Conservation (phyloP, 2,113 vertebrate species). For the Myrmecobius fasciatus region DNA sequence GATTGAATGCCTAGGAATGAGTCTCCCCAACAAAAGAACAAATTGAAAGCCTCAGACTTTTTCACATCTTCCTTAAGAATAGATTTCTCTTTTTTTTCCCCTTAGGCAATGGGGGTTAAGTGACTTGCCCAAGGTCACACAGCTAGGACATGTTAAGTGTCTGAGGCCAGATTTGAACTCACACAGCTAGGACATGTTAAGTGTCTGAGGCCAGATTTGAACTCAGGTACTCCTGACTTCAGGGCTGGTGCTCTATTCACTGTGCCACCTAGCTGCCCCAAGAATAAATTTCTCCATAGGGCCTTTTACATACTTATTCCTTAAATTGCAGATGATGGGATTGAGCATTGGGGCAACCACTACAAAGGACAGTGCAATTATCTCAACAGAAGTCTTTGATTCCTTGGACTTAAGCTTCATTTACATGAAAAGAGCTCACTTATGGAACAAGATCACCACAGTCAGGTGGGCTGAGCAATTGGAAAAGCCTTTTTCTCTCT, state of each 20-base stretch:
- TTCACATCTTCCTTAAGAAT: constrained; percentile 38
- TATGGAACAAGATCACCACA: constrained; percentile 58
- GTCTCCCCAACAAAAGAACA: neutral
- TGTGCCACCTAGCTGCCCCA: no score
- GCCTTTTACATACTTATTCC: constrained; percentile 73
- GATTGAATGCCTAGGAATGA: neutral
- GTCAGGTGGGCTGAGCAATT: constrained; percentile 18
- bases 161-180: no score
- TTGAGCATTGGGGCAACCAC: constrained; percentile 72
- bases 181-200: no score
- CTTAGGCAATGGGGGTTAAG: no score
- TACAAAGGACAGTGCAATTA: constrained; percentile 64
- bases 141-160: no score
- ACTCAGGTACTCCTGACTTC: no score
- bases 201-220: no score
- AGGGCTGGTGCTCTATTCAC: no score
- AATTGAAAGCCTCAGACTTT: neutral
- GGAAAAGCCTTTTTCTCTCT: constrained; percentile 31
- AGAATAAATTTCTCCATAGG: constrained; percentile 68
- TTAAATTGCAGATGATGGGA: constrained; percentile 77
- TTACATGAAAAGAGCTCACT: constrained; percentile 42
- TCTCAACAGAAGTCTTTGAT: constrained; percentile 61
- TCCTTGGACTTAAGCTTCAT: constrained; percentile 54
- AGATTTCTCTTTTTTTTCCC: no score
- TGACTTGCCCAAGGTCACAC: no score